Conservation (phyloP, 1,140 invertebrate species). For the Conopomorpha cramerella region DNA sequence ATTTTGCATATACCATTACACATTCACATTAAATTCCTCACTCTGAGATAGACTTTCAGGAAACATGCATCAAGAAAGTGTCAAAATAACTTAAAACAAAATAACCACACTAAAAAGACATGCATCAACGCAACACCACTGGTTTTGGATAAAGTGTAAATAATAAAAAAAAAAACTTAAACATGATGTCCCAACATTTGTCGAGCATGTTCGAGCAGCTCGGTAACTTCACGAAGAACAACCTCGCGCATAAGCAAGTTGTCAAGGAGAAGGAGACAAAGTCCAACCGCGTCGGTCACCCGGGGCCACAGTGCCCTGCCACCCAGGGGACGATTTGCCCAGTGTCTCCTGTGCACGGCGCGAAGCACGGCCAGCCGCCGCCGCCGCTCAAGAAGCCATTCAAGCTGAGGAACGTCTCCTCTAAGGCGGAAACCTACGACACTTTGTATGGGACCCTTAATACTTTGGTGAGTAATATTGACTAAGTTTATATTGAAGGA, state of each 20-base stretch:
- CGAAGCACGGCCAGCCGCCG: constrained; percentile 26
- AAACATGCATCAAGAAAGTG: too few relatives aligned
- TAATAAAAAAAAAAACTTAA: too few relatives aligned
- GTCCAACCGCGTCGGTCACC: constrained; percentile 33
- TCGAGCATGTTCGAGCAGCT: constrained; percentile 57
- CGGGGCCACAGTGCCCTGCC: constrained; percentile 5
- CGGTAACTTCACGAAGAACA: constrained; percentile 59
- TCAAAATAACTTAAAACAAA: too few relatives aligned
- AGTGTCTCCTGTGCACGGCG: constrained; percentile 24
- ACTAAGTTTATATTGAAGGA: too few relatives aligned
- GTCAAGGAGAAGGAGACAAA: constrained; percentile 43
- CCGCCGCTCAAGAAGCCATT: constrained; percentile 50
- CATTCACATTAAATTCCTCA: too few relatives aligned
- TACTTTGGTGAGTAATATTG: constrained; percentile 45
- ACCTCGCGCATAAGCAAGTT: constrained; percentile 42
- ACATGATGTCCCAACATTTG: constrained; percentile 57
- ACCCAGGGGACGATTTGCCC: constrained; percentile 19
- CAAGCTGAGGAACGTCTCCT: constrained; percentile 45
- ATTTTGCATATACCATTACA: too few relatives aligned
- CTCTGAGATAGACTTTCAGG: too few relatives aligned
- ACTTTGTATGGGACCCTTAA: constrained; percentile 41
- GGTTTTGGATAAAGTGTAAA: too few relatives aligned
- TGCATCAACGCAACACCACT: too few relatives aligned
- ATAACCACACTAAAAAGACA: too few relatives aligned
- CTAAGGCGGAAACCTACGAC: constrained; percentile 46